A percentile compares a stretch with the other conserved stretches of the same genome.
phyloP scores from a whole-genome alignment of 2,797 vertebrate species.

The Odontamblyopus lacepedii region DNA sequence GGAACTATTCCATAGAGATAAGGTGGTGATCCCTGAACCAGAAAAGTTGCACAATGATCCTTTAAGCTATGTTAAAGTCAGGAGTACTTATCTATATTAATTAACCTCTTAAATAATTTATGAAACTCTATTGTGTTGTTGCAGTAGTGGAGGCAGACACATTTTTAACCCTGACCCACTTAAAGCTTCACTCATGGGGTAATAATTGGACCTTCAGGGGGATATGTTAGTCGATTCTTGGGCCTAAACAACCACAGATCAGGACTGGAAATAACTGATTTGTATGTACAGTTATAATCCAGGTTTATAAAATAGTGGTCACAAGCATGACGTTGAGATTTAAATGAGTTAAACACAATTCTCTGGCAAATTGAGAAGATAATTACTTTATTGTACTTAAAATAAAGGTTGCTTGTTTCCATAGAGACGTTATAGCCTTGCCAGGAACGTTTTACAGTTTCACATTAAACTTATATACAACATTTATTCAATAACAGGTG shows the following conservation, averaged over 20 bases:
- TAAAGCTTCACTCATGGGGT: conserved; percentile 53
- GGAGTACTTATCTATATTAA: not conserved
- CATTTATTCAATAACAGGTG: no score
- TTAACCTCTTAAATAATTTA: not conserved
- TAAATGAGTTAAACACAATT: no score
- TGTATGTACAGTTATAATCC: not conserved
- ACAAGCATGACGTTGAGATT: no score
- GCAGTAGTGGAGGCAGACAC: not conserved
- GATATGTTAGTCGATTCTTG: conserved; percentile 49
- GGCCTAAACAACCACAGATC: not conserved
- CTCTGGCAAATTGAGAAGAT: no score
- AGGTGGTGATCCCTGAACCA: not conserved
- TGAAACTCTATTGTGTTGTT: not conserved
- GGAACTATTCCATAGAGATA: not conserved
- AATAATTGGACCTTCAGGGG: conserved; percentile 65
- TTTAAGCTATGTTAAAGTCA: not conserved
- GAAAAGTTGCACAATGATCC: not conserved
- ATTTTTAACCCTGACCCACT: conserved; percentile 51
- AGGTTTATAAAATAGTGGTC: not conserved
- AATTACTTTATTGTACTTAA: no score
- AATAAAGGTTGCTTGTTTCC: no score
- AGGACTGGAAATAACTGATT: not conserved
- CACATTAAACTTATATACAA: no score
- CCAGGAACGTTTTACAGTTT: no score
- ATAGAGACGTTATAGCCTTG: no score